A percentile compares a stretch with the other conserved stretches of the same genome.
Evolutionary conservation across 2,888 invertebrate genomes (phyloP).

Genomic region (Pilophorus perplexus): DNA sequence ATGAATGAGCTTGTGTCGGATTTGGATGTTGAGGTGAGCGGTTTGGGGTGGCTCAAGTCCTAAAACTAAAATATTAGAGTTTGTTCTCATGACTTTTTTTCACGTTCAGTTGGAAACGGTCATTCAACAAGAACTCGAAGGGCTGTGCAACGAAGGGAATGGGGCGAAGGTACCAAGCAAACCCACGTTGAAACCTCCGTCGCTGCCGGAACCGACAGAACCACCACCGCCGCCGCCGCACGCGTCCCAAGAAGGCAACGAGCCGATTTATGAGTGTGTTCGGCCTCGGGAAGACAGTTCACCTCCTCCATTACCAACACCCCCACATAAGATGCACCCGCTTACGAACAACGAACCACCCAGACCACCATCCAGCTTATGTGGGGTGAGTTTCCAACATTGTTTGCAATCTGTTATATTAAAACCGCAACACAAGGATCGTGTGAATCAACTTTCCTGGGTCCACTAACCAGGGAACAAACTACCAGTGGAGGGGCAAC

Average conservation of each 20-base stretch:
- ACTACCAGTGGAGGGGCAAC: conserved; percentile 50
- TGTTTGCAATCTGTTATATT: background rate
- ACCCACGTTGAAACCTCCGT: conserved; percentile 57
- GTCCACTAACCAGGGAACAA: conserved; percentile 6
- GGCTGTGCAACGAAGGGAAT: conserved; percentile 52
- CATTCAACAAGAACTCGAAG: conserved; percentile 62
- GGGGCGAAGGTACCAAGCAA: conserved; percentile 50
- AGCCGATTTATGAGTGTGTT: conserved; percentile 82
- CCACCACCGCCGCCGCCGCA: conserved; percentile 59
- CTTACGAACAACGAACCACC: conserved; percentile 54
- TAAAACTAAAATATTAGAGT: no score
- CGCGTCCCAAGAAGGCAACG: conserved; percentile 51
- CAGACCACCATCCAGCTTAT: conserved; percentile 55
- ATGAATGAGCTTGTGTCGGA: conserved; percentile 82
- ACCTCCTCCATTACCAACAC: conserved; percentile 55
- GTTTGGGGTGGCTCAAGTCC: no score
- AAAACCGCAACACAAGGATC: background rate
- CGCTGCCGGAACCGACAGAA: conserved; percentile 73
- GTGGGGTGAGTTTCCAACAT: conserved; percentile 52
- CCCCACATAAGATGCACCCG: conserved; percentile 54
- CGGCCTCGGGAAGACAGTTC: conserved; percentile 64
- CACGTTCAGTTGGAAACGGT: conserved; percentile 59
- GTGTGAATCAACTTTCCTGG: background rate
- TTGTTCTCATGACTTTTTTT: conserved; percentile 15
- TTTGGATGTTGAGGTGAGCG: conserved; percentile 70